phyloP scores from a whole-genome alignment of 2,797 vertebrate species.

The Sebastes variabilis region DNA sequence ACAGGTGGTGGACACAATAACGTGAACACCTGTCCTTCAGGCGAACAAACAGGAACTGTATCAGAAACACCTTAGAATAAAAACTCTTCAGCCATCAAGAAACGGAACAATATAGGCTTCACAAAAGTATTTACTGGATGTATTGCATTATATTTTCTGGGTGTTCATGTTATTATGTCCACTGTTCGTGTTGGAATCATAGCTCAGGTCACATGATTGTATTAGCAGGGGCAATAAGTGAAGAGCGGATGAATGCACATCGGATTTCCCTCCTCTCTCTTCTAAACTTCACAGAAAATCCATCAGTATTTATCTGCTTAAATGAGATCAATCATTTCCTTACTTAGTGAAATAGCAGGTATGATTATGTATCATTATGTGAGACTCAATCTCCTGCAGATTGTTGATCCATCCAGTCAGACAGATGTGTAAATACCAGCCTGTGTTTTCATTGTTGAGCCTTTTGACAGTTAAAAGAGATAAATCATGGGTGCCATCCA shows the following conservation, averaged over 20 bases:
- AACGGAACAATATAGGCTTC: not conserved
- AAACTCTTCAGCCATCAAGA: not conserved
- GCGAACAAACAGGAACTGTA: not conserved
- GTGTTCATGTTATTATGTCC: constrained; percentile 9
- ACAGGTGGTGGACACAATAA: constrained; percentile 4
- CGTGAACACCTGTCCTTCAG: not conserved
- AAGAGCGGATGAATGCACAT: not conserved
- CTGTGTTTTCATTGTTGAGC: not conserved
- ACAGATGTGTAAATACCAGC: not conserved
- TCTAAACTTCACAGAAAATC: not conserved
- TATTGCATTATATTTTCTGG: not conserved
- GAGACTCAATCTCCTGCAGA: not conserved
- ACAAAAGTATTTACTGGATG: not conserved
- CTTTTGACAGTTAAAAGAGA: not conserved
- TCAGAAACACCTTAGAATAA: not conserved
- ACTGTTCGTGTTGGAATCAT: not conserved
- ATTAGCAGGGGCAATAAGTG: not conserved
- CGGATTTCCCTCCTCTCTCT: not conserved
- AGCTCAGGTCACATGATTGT: not conserved
- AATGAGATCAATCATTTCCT: not conserved
- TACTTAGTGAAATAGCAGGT: not conserved
- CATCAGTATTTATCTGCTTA: not conserved
- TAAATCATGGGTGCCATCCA: not conserved
- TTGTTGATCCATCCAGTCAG: not conserved
- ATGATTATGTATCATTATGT: not conserved